Base-by-base conservation (phyloP, 1,140 invertebrate genomes). In the Cydia splendana region DNA sequence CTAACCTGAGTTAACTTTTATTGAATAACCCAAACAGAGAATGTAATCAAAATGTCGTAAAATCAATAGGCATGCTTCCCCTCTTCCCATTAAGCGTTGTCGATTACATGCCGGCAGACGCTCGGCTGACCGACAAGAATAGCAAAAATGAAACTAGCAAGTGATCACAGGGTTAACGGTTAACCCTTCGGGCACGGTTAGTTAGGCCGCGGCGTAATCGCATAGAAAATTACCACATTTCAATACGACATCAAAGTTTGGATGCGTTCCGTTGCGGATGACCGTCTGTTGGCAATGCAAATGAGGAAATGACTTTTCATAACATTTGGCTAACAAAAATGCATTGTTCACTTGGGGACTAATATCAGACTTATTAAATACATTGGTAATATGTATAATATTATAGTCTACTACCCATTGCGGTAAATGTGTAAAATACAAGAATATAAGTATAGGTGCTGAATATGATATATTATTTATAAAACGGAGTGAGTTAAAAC, bases 171-270 rank as follows among this genome's bases (percentile, higher is more conserved):
- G 81, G 85, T 48, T 48, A 48, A 48, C 30, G 67, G 48, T 79
- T 79, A 89, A 88, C 88, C 89, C 88, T 91, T 90, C 84, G 77
- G 77, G 30, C 81, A 90, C 85, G 88, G 90, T 91, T 91, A 90
- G 90, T 91, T 91, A 89, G 76, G 74, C 77, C 73, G 77, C 76
- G 67, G 48, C 74, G 85, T 87, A 88, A 87, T 91, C 82, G 84
- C 38, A 84, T 85, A 84, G 85, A 81, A 91, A 91, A 91, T 91
- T 80, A 85, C 84, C 79, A 81, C 81, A 79, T 85, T 90, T 83
- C 83, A 90, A 88, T 86, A 77, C 82, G 78, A 85, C 85, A 85
- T 88, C 85, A 86, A 85, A 85, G 82, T 78, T 74, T 42, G 20
- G 62, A 42, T 38, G 13, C 57, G 30, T 15, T 34, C 13, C 30